phyloP scores from a whole-genome alignment of 35 echinoderm and acorn worm species.

The Lytechinus pictus region DNA sequence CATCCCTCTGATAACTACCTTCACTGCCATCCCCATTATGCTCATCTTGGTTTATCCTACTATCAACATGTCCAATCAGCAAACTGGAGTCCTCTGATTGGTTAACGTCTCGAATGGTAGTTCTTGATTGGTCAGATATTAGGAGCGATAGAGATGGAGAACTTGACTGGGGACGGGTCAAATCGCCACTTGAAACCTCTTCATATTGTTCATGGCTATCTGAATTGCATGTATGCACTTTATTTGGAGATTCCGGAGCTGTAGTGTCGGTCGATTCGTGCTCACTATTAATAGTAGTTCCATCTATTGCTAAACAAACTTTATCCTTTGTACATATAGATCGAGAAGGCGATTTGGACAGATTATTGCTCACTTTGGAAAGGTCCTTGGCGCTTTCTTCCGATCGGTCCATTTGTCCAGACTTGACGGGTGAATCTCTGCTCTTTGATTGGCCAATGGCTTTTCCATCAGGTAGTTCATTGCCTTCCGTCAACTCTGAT shows the following conservation, averaged over 20 bases:
- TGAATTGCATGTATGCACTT: background rate
- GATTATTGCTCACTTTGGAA: background rate
- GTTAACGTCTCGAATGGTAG: background rate
- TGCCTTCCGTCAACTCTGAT: background rate
- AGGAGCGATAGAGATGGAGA: background rate
- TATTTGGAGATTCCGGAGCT: background rate
- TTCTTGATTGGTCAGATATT: background rate
- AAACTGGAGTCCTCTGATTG: background rate
- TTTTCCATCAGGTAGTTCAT: background rate
- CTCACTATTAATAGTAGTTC: background rate
- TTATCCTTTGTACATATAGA: background rate
- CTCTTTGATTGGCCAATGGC: background rate
- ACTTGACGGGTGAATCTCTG: background rate
- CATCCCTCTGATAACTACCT: conserved; percentile 13
- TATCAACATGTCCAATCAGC: background rate
- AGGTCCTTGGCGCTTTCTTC: background rate
- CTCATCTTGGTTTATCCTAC: background rate
- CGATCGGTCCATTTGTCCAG: background rate
- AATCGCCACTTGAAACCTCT: background rate
- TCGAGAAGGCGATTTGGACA: background rate
- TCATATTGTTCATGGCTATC: background rate
- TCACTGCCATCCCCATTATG: background rate
- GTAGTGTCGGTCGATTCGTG: background rate
- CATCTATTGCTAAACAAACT: background rate
- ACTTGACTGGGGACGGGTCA: background rate